phyloP scores from a whole-genome alignment of 1,140 invertebrate genomes.

The Aplysia californica region DNA sequence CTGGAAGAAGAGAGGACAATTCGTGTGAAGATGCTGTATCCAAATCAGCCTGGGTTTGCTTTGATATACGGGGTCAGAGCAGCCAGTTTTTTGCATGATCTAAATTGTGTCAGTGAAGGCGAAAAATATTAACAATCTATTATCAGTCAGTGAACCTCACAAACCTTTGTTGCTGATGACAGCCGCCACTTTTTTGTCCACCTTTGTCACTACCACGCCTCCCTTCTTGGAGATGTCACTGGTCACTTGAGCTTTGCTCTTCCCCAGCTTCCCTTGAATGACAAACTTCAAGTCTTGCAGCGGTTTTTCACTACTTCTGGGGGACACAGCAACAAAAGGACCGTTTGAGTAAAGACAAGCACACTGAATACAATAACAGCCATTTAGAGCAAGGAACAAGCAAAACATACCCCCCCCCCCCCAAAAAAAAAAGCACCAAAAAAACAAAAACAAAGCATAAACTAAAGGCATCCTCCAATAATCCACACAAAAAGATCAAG shows the following conservation, averaged over 20 bases:
- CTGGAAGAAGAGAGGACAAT: too few relatives aligned
- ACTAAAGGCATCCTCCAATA: background rate
- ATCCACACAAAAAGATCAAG: too few relatives aligned
- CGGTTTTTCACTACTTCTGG: constrained; percentile 63
- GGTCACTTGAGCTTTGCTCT: constrained; percentile 75
- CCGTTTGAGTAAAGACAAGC: too few relatives aligned
- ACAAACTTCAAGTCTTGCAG: constrained; percentile 85
- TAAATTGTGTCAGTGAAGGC: too few relatives aligned
- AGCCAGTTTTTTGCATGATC: too few relatives aligned
- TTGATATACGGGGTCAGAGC: too few relatives aligned
- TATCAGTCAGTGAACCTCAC: background rate
- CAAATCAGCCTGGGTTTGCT: too few relatives aligned
- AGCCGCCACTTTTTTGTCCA: constrained; percentile 77
- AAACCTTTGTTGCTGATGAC: constrained; percentile 79
- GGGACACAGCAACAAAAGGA: background rate
- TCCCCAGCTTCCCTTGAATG: constrained; percentile 74
- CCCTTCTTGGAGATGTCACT: constrained; percentile 80
- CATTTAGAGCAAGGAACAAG: too few relatives aligned
- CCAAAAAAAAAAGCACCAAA: background rate
- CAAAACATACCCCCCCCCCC: background rate
- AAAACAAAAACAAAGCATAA: background rate
- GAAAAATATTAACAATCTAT: too few relatives aligned
- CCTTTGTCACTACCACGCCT: constrained; percentile 77
- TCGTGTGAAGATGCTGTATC: too few relatives aligned
- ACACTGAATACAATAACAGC: too few relatives aligned